Base-by-base conservation (phyloP, 1,140 invertebrate species). In the Drosophila seguyi region DNA sequence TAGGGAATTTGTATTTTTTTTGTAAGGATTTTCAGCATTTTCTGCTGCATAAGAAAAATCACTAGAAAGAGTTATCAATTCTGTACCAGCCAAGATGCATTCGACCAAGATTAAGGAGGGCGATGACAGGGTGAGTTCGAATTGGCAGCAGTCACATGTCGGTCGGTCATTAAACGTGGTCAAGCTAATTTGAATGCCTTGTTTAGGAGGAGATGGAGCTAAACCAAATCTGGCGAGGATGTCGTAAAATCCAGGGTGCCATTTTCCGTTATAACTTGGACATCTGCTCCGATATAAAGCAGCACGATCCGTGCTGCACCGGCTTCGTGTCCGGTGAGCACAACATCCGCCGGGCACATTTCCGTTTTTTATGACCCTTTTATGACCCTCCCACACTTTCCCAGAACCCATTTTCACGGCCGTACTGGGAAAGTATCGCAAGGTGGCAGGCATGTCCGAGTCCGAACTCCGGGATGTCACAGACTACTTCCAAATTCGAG, bases 401-500 rank as follows among this genome's bases (percentile, higher is more conserved):
- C 4, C 81, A 96, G 96, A 96, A 80, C 94, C 95, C 0, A 94
- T 95, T 88, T 96, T 96, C 93, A 94, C 95, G 63, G 94, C 94
- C 34, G 93, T 96, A 41, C 92, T 96, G 69, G 94, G 93, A 50
- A 95, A 95, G 29, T 93, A 96, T 75, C 94, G 94, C 66, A 93
- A 94, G 18, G 92, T 94, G 45, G 93, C 95, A 45, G 95, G 95
- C 0, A 92, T 96, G 48, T 95, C 95, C 0, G 95, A 96, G 59
- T 93, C 94, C 34, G 96, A 96, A 93, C 94, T 96, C 42, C 92
- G 93, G 14, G 95, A 96, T 79, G 90, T 96, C 6, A 94, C 95
- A 0, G 95, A 96, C 92, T 96, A 96, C 93, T 96, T 96, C 93
- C 94, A 95, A 36, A 93, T 95, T 25, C 95, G 95, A 50, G 95